These are phyloP conservation scores for Athalia rosae DNA, from an alignment of 2,888 invertebrate genomes.

Conservation along the genomic window DNA sequence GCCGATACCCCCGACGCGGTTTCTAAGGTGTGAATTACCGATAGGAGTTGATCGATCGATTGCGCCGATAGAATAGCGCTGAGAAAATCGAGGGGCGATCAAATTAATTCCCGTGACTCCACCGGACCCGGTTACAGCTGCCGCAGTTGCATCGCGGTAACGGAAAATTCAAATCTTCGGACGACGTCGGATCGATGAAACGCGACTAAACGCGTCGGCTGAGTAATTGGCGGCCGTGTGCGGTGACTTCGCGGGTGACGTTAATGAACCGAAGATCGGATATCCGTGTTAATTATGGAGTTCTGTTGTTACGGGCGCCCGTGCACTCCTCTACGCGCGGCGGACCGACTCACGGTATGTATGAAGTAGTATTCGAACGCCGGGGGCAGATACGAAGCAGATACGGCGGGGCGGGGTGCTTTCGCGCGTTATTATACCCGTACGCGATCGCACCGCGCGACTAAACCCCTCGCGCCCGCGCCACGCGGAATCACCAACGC, in stretches of 20 bases:
- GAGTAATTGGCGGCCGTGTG: conserved; percentile 25
- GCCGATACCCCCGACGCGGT: neutral
- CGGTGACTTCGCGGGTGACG: conserved; percentile 21
- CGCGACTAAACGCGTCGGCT: neutral
- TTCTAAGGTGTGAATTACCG: neutral
- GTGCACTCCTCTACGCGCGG: neutral
- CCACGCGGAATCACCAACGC: neutral
- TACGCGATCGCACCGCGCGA: neutral
- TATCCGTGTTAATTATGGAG: conserved; percentile 44
- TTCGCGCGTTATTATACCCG: neutral
- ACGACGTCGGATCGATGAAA: neutral
- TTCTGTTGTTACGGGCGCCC: conserved; percentile 13
- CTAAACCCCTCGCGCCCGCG: too few relatives aligned
- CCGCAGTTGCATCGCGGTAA: neutral
- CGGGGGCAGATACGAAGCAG: neutral
- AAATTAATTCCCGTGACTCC: neutral
- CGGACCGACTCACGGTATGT: conserved; percentile 2
- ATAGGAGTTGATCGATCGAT: neutral
- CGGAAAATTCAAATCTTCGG: neutral
- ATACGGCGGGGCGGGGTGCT: neutral
- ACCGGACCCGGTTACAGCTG: too few relatives aligned
- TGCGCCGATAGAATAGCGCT: neutral
- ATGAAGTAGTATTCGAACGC: neutral
- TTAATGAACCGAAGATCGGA: conserved; percentile 43
- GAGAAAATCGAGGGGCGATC: neutral